Percentiles rank a stretch among this genome's conserved stretches.
These are phyloP conservation scores for Apostichopus leukothele DNA, from an alignment of 53 echinoderm and acorn worm species.

Conservation along the genomic window DNA sequence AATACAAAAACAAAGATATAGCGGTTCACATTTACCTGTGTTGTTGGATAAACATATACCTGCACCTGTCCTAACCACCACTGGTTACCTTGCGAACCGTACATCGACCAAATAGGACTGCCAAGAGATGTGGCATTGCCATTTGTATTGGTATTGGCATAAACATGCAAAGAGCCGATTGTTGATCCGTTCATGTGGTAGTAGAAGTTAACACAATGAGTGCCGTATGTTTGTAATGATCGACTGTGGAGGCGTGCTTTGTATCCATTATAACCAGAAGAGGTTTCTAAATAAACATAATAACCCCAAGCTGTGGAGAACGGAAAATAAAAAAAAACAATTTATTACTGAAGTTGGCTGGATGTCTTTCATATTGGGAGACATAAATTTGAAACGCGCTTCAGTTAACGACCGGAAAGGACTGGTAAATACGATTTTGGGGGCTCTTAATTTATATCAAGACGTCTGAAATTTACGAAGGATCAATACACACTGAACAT, in stretches of 20 bases:
- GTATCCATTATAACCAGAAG: conserved; percentile 52
- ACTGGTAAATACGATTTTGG: too few species aligned
- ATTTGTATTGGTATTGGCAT: conserved; percentile 15
- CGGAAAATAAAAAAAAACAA: not conserved
- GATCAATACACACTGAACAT: too few species aligned
- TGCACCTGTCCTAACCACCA: not conserved
- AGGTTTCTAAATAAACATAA: conserved; percentile 69
- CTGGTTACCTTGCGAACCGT: not conserved
- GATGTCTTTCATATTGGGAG: too few species aligned
- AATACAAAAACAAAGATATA: too few species aligned
- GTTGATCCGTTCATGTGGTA: conserved; percentile 72
- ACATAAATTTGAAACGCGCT: too few species aligned
- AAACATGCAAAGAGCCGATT: conserved; percentile 51
- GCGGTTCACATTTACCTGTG: not conserved
- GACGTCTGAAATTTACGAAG: too few species aligned
- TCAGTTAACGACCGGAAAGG: too few species aligned
- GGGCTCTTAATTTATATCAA: too few species aligned
- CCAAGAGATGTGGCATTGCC: not conserved
- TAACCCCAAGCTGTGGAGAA: conserved; percentile 47
- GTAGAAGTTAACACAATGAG: conserved; percentile 63
- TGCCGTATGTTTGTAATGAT: conserved; percentile 32
- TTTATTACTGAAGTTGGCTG: too few species aligned
- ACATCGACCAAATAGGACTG: not conserved
- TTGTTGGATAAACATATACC: not conserved
- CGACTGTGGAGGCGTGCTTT: conserved; percentile 64